These are phyloP conservation scores for Cryptocephalus moraei DNA, from an alignment of 2,888 invertebrate species.

Conservation along the genomic window DNA sequence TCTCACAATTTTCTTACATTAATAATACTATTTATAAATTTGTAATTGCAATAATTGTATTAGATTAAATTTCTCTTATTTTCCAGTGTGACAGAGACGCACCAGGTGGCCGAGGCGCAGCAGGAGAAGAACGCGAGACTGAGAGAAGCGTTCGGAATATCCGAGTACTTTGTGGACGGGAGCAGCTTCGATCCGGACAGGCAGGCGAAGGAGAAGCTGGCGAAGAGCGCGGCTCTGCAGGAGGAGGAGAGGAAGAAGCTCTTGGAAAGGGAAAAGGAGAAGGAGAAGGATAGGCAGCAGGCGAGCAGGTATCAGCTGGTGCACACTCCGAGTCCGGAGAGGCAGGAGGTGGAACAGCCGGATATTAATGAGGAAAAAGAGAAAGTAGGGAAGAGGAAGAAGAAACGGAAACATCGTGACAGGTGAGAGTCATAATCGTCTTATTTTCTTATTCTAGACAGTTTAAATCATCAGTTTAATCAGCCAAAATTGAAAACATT, in stretches of 20 bases:
- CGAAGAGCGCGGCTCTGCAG: constrained; percentile 39
- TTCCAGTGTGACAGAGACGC: constrained; percentile 77
- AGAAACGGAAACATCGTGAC: constrained; percentile 57
- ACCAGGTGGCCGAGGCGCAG: constrained; percentile 92
- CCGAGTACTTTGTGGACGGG: constrained; percentile 88
- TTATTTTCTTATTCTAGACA: no score
- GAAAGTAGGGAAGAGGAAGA: constrained; percentile 51
- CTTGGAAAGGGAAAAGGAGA: constrained; percentile 41
- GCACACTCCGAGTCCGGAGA: constrained; percentile 62
- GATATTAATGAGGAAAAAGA: constrained; percentile 14
- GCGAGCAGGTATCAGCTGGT: constrained; percentile 58
- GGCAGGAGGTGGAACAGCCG: constrained; percentile 11
- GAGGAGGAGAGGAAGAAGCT: constrained; percentile 32
- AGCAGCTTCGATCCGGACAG: constrained; percentile 81
- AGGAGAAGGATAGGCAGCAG: constrained; percentile 39
- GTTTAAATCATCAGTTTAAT: no score
- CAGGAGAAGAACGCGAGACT: constrained; percentile 90
- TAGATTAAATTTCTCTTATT: neutral
- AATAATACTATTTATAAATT: no score
- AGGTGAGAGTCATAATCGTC: constrained; percentile 19
- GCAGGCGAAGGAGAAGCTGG: constrained; percentile 48
- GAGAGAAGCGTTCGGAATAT: constrained; percentile 90
- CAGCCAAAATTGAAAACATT: neutral
- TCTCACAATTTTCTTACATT: no score
- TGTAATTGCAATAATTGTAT: neutral